Conservation (phyloP, 2,888 invertebrate species). For the Leptinotarsa rubiginosa region DNA sequence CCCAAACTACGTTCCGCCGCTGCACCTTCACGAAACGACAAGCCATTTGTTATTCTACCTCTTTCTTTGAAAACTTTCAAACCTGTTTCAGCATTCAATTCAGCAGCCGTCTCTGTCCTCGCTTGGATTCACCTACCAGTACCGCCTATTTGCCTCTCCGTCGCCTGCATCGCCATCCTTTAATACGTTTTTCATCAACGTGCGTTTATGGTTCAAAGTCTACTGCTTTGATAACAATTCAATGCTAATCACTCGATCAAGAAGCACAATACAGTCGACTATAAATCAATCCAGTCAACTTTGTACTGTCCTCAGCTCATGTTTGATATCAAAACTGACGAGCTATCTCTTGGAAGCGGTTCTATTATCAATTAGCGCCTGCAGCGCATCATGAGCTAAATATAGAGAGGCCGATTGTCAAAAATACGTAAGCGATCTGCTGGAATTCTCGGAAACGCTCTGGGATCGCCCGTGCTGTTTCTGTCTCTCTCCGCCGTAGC, state of each 20-base stretch:
- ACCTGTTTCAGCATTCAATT: conserved; percentile 60
- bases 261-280: conserved; percentile 19
- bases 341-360: conserved; percentile 10
- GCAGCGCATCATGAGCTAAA: conserved; percentile 52
- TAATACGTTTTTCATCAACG: conserved; percentile 51
- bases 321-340: conserved; percentile 15
- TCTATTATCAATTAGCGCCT: conserved; percentile 31
- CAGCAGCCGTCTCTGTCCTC: conserved; percentile 62
- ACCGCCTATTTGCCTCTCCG: conserved; percentile 58
- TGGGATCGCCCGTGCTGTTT: conserved; percentile 55
- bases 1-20: conserved; percentile 40
- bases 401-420: conserved; percentile 46
- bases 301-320: not conserved
- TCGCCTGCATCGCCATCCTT: conserved; percentile 54
- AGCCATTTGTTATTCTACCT: conserved; percentile 61
- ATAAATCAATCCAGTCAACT: conserved; percentile 6
- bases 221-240: conserved; percentile 37
- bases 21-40: conserved; percentile 44
- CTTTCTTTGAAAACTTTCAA: conserved; percentile 65
- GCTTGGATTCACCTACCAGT: conserved; percentile 65
- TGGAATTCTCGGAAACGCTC: conserved; percentile 40
- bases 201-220: conserved; percentile 55
- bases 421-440: conserved; percentile 38
- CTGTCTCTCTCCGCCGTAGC: conserved; percentile 52
- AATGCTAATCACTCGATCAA: conserved; percentile 26